Evolutionary conservation across 1,140 invertebrate species (phyloP).

Genomic region (Stegodyphus dumicola): DNA sequence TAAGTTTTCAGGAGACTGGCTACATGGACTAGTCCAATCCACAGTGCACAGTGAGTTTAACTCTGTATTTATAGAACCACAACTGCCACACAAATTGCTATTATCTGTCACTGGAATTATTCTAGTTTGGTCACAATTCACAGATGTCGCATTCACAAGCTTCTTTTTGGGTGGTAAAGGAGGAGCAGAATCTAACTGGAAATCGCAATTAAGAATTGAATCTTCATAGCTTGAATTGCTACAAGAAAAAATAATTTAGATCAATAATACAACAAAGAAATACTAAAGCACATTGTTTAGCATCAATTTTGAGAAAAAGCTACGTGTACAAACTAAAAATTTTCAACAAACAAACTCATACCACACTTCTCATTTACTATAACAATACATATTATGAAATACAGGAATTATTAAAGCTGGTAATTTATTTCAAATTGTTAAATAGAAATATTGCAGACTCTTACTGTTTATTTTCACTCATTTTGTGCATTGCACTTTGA

Average conservation of each 20-base stretch:
- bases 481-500: too few species aligned
- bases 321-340: too few species aligned
- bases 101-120: slow-evolving; percentile 19
- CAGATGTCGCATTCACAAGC: slow-evolving; percentile 64
- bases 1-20: slow-evolving; percentile 56
- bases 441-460: too few species aligned
- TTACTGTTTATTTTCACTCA: too few species aligned
- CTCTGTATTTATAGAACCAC: slow-evolving; percentile 48
- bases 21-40: slow-evolving; percentile 61
- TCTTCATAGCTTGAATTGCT: slow-evolving; percentile 34
- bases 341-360: too few species aligned
- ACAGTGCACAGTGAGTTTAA: slow-evolving; percentile 30
- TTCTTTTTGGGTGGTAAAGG: slow-evolving; percentile 80
- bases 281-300: too few species aligned
- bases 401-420: too few species aligned
- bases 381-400: too few species aligned
- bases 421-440: too few species aligned
- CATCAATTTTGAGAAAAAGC: too few species aligned
- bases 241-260: slow-evolving; percentile 1
- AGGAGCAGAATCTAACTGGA: slow-evolving; percentile 70
- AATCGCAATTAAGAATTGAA: slow-evolving; percentile 70
- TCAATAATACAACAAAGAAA: too few species aligned
- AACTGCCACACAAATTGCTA: slow-evolving; percentile 45
- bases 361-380: too few species aligned
- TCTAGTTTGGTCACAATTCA: slow-evolving; percentile 60